Evolutionary conservation across 2,888 invertebrate genomes (phyloP).

Genomic region (Macropis europaea): DNA sequence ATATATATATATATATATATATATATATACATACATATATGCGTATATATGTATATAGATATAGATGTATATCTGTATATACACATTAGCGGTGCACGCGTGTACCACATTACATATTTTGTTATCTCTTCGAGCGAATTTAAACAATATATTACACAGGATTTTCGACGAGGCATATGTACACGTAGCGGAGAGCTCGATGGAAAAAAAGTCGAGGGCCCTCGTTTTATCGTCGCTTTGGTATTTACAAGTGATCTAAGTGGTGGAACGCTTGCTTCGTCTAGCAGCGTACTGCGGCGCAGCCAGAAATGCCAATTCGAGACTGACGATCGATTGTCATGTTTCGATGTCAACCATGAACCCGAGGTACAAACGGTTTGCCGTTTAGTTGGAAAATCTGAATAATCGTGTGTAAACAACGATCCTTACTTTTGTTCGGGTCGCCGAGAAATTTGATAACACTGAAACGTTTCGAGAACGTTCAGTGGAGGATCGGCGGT

Average conservation of each 20-base stretch:
- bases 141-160: slow-evolving; percentile 62
- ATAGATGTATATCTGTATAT: slow-evolving; percentile 1
- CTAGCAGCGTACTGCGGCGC: too few species aligned
- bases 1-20: slow-evolving; percentile 6
- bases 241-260: slow-evolving; percentile 52
- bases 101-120: slow-evolving; percentile 1
- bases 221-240: slow-evolving; percentile 26
- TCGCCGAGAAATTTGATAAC: background rate
- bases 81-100: too few species aligned
- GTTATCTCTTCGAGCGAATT: slow-evolving; percentile 31
- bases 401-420: background rate
- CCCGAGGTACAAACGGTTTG: background rate
- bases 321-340: too few species aligned
- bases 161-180: slow-evolving; percentile 43
- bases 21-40: too few species aligned
- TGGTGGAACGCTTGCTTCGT: background rate
- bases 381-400: background rate
- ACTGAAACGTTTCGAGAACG: too few species aligned
- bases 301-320: too few species aligned
- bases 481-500: background rate
- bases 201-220: background rate
- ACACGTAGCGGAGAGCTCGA: slow-evolving; percentile 27
- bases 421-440: background rate
- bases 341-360: background rate
- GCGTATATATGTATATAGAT: slow-evolving; percentile 16